Conservation (phyloP, 2,888 invertebrate genomes). For the Rhodophaea formosa region DNA sequence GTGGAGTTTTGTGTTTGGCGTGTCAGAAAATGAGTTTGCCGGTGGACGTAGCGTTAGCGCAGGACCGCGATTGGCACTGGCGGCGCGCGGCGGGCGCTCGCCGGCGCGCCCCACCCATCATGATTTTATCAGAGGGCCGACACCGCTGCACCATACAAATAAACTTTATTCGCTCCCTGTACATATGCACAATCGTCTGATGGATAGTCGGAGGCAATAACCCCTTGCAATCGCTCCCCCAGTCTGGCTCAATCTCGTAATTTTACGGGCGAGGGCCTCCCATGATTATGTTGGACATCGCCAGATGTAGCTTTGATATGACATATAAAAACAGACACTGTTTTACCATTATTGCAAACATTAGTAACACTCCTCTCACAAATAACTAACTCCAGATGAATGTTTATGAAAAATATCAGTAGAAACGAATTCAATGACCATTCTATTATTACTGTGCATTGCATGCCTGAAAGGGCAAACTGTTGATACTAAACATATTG, state of each 20-base stretch:
- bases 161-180: slow-evolving; percentile 78
- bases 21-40: slow-evolving; percentile 39
- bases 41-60: slow-evolving; percentile 46
- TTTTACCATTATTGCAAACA: not conserved
- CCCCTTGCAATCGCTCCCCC: slow-evolving; percentile 74
- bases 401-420: no score
- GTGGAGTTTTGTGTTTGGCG: slow-evolving; percentile 30
- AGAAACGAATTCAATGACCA: not conserved
- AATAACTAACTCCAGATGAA: no score
- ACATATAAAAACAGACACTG: not conserved
- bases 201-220: slow-evolving; percentile 74
- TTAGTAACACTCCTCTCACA: no score
- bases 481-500: no score
- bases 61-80: slow-evolving; percentile 61
- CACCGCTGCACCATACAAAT: slow-evolving; percentile 68
- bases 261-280: slow-evolving; percentile 70
- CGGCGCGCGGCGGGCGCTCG: slow-evolving; percentile 43
- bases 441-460: no score
- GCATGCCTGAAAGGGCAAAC: no score
- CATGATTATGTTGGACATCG: slow-evolving; percentile 57
- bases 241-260: slow-evolving; percentile 68
- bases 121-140: slow-evolving; percentile 70
- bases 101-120: slow-evolving; percentile 70
- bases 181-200: slow-evolving; percentile 64
- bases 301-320: slow-evolving; percentile 40